phyloP scores from a whole-genome alignment of 2,113 vertebrate species.

The Sinocyclocheilus rhinocerous region DNA sequence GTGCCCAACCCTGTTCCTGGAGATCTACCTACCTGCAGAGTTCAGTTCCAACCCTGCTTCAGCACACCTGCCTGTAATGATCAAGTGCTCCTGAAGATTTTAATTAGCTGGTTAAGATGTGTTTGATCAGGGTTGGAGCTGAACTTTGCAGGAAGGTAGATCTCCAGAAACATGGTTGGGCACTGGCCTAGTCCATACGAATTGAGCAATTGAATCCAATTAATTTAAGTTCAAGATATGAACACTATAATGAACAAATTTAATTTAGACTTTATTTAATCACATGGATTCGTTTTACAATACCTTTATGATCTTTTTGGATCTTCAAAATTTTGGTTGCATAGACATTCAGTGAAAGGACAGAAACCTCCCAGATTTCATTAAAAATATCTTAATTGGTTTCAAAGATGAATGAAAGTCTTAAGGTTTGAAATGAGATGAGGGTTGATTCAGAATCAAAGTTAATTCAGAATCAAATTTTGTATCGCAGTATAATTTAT shows the following conservation, averaged over 20 bases:
- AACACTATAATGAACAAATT: neutral
- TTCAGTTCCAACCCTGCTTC: too few relatives aligned
- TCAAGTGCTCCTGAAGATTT: too few relatives aligned
- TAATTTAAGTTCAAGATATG: too few relatives aligned
- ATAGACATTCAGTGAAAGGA: neutral
- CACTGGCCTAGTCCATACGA: too few relatives aligned
- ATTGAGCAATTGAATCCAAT: too few relatives aligned
- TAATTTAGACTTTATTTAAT: neutral
- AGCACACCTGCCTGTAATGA: too few relatives aligned
- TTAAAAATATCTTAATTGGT: neutral
- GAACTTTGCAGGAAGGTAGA: too few relatives aligned
- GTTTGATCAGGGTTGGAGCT: too few relatives aligned
- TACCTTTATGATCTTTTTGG: neutral
- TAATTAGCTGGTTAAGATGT: too few relatives aligned
- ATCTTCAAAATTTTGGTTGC: neutral
- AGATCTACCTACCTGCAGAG: too few relatives aligned
- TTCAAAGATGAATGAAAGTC: neutral
- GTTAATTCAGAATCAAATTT: neutral
- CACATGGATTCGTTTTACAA: neutral
- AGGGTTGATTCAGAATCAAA: neutral
- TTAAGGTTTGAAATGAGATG: neutral
- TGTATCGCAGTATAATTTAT: slow-evolving; percentile 5
- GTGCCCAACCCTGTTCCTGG: too few relatives aligned
- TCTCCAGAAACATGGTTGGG: too few relatives aligned
- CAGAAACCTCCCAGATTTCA: neutral